phyloP scores from a whole-genome alignment of 30 jellyfish, hydroid and myxozoan genomes.

The Hydractinia symbiolongicarpus region DNA sequence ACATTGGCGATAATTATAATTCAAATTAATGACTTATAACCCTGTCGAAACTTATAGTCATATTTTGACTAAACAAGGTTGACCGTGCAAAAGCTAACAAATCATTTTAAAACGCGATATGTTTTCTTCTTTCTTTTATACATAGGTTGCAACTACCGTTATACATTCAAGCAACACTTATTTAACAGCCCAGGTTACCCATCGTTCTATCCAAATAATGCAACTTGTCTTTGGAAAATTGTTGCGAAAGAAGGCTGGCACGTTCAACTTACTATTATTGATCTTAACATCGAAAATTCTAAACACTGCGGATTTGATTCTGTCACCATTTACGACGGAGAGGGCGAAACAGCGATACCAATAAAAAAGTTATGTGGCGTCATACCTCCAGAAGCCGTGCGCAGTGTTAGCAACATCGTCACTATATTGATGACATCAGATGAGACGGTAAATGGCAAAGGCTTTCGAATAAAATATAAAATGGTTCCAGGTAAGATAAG shows the following conservation, averaged over 20 bases:
- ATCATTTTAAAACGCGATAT: no score
- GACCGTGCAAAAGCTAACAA: no score
- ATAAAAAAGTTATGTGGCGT: constrained; percentile 4
- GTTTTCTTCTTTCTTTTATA: no score
- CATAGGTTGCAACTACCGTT: background rate
- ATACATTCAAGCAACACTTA: background rate
- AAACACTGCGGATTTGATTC: constrained; percentile 17
- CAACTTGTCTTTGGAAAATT: constrained; percentile 12
- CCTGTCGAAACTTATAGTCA: no score
- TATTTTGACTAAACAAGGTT: no score
- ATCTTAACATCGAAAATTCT: constrained; percentile 11
- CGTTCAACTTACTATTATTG: constrained; percentile 6
- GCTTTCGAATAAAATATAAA: background rate
- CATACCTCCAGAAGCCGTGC: constrained; percentile 5
- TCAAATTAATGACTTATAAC: no score
- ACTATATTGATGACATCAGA: constrained; percentile 4
- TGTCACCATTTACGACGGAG: constrained; percentile 27
- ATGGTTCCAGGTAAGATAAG: constrained; percentile 14
- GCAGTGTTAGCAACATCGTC: background rate
- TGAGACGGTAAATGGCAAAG: constrained; percentile 14
- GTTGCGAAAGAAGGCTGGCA: constrained; percentile 16
- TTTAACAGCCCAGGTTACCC: constrained; percentile 22
- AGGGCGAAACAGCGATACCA: constrained; percentile 22
- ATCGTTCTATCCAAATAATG: constrained; percentile 14
- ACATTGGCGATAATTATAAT: no score